phyloP scores from a whole-genome alignment of 2,113 vertebrate genomes.

The Dryoscopus gambensis region DNA sequence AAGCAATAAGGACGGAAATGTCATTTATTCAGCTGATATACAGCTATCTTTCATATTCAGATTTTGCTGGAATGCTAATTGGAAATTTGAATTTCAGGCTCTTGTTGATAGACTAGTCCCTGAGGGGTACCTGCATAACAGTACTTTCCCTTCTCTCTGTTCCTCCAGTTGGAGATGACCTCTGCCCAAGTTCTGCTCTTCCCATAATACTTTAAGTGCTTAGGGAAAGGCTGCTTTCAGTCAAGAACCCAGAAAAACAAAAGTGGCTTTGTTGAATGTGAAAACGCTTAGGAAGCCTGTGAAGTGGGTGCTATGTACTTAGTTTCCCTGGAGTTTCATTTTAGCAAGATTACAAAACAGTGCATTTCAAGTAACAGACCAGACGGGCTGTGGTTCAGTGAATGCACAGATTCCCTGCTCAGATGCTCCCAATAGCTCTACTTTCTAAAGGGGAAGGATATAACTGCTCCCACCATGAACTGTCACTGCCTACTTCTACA shows the following conservation, averaged over 20 bases:
- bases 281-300: background rate
- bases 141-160: background rate
- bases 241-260: background rate
- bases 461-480: background rate
- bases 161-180: background rate
- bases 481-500: background rate
- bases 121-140: background rate
- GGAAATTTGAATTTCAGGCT: background rate
- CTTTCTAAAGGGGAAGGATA: background rate
- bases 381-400: background rate
- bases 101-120: background rate
- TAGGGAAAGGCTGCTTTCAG: background rate
- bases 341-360: background rate
- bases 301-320: background rate
- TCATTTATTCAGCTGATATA: background rate
- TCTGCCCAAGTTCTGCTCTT: background rate
- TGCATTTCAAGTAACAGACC: background rate
- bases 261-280: background rate
- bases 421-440: background rate
- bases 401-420: background rate
- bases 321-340: background rate
- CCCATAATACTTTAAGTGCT: background rate
- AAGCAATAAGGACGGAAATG: background rate
- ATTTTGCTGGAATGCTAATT: background rate
- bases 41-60: background rate